These are phyloP conservation scores for Knipowitschia caucasica DNA, from an alignment of 2,797 vertebrate genomes.

Conservation along the genomic window DNA sequence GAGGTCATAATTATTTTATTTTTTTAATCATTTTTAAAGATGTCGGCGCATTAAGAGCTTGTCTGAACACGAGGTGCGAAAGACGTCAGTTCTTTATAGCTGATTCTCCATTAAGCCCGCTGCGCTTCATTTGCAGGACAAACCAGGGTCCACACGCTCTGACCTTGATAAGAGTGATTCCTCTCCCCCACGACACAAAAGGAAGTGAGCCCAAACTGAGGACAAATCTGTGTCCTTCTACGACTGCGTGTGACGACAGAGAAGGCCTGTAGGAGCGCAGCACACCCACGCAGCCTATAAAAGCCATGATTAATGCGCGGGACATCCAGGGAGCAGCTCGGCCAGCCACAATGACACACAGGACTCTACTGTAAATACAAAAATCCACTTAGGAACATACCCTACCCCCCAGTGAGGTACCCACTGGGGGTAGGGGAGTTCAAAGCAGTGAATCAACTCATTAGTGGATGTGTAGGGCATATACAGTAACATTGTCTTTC, in stretches of 20 bases:
- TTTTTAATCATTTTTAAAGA: neutral
- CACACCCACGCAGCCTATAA: slow-evolving; percentile 64
- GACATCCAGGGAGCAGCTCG: slow-evolving; percentile 56
- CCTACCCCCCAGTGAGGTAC: no score
- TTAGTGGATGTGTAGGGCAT: neutral
- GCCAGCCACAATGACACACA: slow-evolving; percentile 56
- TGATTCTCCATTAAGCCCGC: slow-evolving; percentile 10
- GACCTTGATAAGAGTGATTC: slow-evolving; percentile 48
- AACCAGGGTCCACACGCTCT: slow-evolving; percentile 3
- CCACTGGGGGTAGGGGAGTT: neutral
- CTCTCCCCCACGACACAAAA: slow-evolving; percentile 30
- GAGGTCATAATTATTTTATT: no score
- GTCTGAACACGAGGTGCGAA: slow-evolving; percentile 25
- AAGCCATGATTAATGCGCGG: slow-evolving; percentile 69
- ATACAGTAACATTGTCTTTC: no score
- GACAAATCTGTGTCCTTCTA: slow-evolving; percentile 48
- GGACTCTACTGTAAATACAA: slow-evolving; percentile 23
- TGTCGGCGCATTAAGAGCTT: slow-evolving; percentile 12
- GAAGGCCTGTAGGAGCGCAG: slow-evolving; percentile 42
- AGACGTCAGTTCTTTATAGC: slow-evolving; percentile 15
- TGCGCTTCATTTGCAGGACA: slow-evolving; percentile 33
- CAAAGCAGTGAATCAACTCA: neutral
- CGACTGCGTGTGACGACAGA: slow-evolving; percentile 49
- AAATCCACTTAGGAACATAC: slow-evolving; percentile 1
- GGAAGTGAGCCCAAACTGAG: slow-evolving; percentile 33